Evolutionary conservation across 1,140 invertebrate species (phyloP), one percentile per base, ranked within the genome.

Genomic region (Mizuhopecten yessoensis): DNA sequence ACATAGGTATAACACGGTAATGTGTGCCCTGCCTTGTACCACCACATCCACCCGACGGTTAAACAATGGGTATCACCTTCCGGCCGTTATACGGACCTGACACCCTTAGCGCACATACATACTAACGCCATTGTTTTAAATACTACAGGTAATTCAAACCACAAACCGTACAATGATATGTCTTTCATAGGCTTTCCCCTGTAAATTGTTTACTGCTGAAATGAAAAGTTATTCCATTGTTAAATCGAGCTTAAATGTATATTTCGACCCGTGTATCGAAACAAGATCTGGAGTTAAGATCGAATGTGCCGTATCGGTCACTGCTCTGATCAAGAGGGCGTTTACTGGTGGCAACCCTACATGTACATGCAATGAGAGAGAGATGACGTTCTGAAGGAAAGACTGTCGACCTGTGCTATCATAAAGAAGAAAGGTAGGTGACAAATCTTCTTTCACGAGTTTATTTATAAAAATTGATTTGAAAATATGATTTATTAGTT

Each of bases 11-110:
- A n/a, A n/a, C n/a, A n/a, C n/a, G n/a, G n/a, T 75, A 75, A 75
- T 75, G 57, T 75, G 57, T 75, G n/a, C 29, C 9, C n/a, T 75
- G 17, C 57, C 57, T 75, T 29, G 57, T 75, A 75, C 57, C 23
- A 29, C 57, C 57, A 29, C 5, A 29, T 29, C 57, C 57, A 75
- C 57, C 57, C 57, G 57, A 29, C 57, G n/a, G 57, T 75, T 29
- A 75, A 75, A 75, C 57, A 75, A 75, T 3, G 57, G 57, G 57
- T 75, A 75, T 75, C 57, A 75, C 57, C 57, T 75, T 75, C 57
- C 57, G 3, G 57, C n/a, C 57, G 23, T 5, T 75, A n/a, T 75
- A 75, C 3, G 57, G 3, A 75, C 3, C n/a, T 75, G 57, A 49
- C 57, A 75, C 57, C 57, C 57, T 29, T 75, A 75, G 29, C 29